Percentiles rank a stretch among this genome's conserved stretches.
These are phyloP conservation scores for Machimus atricapillus DNA, from an alignment of 2,888 invertebrate species.

Conservation along the genomic window DNA sequence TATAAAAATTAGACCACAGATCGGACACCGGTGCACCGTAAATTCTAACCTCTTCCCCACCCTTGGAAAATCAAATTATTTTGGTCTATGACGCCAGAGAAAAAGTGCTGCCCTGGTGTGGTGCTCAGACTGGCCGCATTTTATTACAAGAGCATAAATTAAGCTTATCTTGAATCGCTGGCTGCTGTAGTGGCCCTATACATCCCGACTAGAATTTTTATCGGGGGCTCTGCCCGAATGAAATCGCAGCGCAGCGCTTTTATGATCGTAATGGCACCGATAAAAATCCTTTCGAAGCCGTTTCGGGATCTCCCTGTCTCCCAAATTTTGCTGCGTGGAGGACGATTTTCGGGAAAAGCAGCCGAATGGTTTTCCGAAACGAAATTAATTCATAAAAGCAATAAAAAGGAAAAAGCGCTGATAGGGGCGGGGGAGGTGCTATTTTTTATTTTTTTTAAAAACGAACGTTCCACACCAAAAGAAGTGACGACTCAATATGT, in stretches of 20 bases:
- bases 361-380: not conserved
- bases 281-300: not conserved
- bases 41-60: not conserved
- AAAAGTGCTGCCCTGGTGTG: not conserved
- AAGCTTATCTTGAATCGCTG: constrained; percentile 23
- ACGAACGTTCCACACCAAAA: not conserved
- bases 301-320: not conserved
- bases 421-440: not conserved
- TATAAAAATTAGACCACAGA: not conserved
- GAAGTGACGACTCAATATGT: not conserved
- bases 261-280: not conserved
- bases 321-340: not conserved
- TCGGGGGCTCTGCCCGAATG: not conserved
- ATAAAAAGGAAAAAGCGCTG: not conserved
- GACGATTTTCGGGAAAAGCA: not conserved
- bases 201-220: constrained; percentile 18
- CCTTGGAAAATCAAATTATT: not conserved
- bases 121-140: not conserved
- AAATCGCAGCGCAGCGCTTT: not conserved
- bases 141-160: constrained; percentile 22
- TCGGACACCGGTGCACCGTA: not conserved
- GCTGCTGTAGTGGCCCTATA: not conserved
- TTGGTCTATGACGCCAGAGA: not conserved
- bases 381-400: constrained; percentile 1
- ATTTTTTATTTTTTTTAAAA: not conserved